Percentiles rank a stretch among this genome's conserved stretches.
Conservation (phyloP, 2,113 vertebrate species). For the Cyphomyrus discorhynchus region DNA sequence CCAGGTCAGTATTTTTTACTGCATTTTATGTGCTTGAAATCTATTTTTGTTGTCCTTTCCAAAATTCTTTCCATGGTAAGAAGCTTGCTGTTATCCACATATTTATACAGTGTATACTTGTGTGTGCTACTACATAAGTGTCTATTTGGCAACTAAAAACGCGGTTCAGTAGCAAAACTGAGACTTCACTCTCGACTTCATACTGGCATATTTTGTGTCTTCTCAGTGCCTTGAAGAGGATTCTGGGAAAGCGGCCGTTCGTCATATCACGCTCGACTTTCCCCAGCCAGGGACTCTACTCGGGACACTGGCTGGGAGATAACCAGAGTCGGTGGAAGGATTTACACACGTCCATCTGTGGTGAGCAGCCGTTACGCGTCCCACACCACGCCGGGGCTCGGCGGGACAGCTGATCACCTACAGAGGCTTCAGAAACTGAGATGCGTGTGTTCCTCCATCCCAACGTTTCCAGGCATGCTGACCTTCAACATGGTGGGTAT, state of each 20-base stretch:
- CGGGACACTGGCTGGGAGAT: slow-evolving; percentile 84
- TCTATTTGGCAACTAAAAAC: not conserved
- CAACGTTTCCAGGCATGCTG: slow-evolving; percentile 60
- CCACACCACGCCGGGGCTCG: not conserved
- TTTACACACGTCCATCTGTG: slow-evolving; percentile 71
- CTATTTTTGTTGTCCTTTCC: not conserved
- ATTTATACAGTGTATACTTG: not conserved
- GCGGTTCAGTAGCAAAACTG: not conserved
- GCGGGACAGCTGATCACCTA: not conserved
- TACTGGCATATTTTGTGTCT: not conserved
- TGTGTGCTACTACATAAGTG: not conserved
- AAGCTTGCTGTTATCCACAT: not conserved
- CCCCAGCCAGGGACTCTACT: slow-evolving; percentile 78
- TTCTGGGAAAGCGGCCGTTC: slow-evolving; percentile 68
- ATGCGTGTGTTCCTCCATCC: not conserved
- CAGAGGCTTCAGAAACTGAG: not conserved
- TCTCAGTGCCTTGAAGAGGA: slow-evolving; percentile 66
- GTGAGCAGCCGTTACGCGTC: slow-evolving; percentile 34
- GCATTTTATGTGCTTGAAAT: not conserved
- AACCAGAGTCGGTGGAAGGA: slow-evolving; percentile 81
- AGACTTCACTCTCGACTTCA: not conserved
- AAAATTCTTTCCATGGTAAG: not conserved
- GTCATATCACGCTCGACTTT: slow-evolving; percentile 82
- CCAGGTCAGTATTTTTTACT: slow-evolving; percentile 47
- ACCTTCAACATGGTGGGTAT: slow-evolving; percentile 80